phyloP scores from a whole-genome alignment of 2,113 vertebrate genomes.

The Talpa occidentalis region DNA sequence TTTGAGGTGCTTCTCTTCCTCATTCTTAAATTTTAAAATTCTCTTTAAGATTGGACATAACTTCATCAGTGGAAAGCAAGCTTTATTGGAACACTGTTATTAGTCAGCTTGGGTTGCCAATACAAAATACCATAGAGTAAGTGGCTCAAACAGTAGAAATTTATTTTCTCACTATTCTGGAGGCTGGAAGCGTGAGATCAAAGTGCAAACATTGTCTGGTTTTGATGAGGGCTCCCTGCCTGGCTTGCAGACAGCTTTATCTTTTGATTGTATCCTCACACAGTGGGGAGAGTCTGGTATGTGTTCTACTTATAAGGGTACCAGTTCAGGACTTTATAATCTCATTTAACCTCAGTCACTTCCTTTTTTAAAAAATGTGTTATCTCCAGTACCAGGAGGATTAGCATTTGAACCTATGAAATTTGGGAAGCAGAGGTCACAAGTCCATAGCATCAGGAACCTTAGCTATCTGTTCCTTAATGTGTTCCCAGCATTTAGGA shows the following conservation, averaged over 20 bases:
- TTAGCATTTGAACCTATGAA: neutral
- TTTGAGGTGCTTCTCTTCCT: neutral
- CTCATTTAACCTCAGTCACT: neutral
- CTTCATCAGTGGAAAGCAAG: neutral
- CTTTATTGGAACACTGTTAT: neutral
- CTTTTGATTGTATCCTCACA: neutral
- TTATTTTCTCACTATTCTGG: neutral
- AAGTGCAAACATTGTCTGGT: neutral
- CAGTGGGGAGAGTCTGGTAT: neutral
- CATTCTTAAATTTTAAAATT: slow-evolving; percentile 19
- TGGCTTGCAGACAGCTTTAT: neutral
- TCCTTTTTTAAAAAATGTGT: neutral
- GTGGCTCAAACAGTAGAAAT: neutral
- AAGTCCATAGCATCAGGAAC: neutral
- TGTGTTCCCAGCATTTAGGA: neutral
- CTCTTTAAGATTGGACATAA: neutral
- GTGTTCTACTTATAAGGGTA: neutral
- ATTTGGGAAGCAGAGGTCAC: neutral
- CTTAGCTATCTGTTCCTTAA: neutral
- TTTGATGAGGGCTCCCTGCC: neutral
- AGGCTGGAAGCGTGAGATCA: neutral
- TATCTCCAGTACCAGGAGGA: neutral
- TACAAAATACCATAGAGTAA: neutral
- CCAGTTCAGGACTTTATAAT: neutral
- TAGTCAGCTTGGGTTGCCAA: neutral